Evolutionary conservation across 1,140 invertebrate genomes (phyloP).

Genomic region (Temnothorax nylanderi): DNA sequence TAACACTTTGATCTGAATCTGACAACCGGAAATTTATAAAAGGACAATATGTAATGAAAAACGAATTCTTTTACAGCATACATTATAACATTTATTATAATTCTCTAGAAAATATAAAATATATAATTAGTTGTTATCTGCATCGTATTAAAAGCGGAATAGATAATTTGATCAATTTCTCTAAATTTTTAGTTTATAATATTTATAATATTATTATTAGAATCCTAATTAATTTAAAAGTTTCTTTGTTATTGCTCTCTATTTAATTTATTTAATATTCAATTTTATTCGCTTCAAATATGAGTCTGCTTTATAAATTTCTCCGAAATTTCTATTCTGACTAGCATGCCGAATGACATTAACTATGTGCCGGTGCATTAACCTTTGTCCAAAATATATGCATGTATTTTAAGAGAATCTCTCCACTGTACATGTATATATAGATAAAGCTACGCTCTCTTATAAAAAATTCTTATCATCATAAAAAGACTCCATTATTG

Average conservation of each 20-base stretch:
- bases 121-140: neutral
- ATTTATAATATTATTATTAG: neutral
- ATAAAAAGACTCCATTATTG: slow-evolving; percentile 43
- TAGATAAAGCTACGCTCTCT: slow-evolving; percentile 62
- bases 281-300: neutral
- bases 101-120: neutral
- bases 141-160: neutral
- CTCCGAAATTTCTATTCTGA: slow-evolving; percentile 21
- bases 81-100: neutral
- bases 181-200: neutral
- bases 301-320: neutral
- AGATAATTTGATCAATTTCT: neutral
- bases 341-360: neutral
- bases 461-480: slow-evolving; percentile 60
- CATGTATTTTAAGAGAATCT: slow-evolving; percentile 60
- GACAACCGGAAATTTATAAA: neutral
- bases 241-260: neutral
- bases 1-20: slow-evolving; percentile 13
- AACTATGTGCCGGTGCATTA: slow-evolving; percentile 19
- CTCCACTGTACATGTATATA: neutral
- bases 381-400: slow-evolving; percentile 53
- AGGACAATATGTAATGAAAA: neutral
- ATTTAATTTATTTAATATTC: neutral
- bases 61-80: neutral
- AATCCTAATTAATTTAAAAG: neutral